These are phyloP conservation scores for Geophilus truncorum DNA, from an alignment of 2,888 invertebrate genomes.

Conservation along the genomic window DNA sequence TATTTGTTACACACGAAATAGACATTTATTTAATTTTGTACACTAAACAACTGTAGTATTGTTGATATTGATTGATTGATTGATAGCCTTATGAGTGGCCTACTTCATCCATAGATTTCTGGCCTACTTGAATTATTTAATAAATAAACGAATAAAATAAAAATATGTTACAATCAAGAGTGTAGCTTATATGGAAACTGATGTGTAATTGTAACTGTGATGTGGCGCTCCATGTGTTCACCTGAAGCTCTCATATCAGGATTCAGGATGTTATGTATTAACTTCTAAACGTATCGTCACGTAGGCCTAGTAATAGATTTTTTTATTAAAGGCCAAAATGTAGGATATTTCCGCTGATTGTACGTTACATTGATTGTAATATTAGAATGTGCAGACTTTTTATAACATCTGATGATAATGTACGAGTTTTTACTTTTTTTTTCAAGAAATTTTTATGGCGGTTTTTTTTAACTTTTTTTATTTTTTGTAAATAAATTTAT, in stretches of 20 bases:
- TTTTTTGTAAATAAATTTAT: not conserved
- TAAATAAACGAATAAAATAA: not conserved
- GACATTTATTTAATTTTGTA: slow-evolving; percentile 13
- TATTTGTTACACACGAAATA: not conserved
- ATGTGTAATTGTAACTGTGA: slow-evolving; percentile 3
- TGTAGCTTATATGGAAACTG: not conserved
- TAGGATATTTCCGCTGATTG: not conserved
- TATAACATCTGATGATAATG: not conserved
- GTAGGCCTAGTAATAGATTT: not conserved
- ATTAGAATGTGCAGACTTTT: not conserved
- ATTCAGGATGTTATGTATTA: not conserved
- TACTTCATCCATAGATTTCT: not conserved
- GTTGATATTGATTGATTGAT: not conserved
- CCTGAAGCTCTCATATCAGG: slow-evolving; percentile 7
- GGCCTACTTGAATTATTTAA: not conserved
- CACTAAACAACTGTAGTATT: not conserved
- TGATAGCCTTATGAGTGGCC: slow-evolving; percentile 16
- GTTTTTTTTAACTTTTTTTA: too few relatives aligned
- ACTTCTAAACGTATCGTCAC: not conserved
- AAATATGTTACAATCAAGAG: not conserved
- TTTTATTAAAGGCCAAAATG: not conserved
- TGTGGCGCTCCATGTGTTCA: slow-evolving; percentile 9
- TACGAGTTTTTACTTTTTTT: not conserved
- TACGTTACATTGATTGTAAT: not conserved
- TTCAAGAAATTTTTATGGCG: not conserved